Percentiles rank a stretch among this genome's conserved stretches.
Evolutionary conservation across 2,888 invertebrate species (phyloP).

Genomic region (Polydesmus complanatus): DNA sequence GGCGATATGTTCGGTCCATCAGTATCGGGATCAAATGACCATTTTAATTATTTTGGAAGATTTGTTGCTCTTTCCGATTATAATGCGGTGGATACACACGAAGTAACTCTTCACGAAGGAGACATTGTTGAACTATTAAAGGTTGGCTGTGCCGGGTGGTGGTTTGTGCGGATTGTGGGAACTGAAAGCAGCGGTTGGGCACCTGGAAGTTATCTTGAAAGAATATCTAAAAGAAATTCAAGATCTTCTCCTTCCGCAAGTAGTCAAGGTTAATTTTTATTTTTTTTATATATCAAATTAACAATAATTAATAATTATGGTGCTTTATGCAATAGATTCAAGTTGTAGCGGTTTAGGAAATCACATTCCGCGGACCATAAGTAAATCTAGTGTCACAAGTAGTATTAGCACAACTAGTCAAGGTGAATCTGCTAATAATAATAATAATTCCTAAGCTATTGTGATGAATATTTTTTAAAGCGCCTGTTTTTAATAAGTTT

Average conservation of each 20-base stretch:
- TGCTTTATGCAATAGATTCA: slow-evolving; percentile 10
- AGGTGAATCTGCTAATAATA: neutral
- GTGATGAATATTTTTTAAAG: too few relatives aligned
- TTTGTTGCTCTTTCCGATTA: slow-evolving; percentile 85
- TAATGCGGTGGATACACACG: slow-evolving; percentile 76
- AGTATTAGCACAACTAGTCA: slow-evolving; percentile 11
- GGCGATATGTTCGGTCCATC: slow-evolving; percentile 3
- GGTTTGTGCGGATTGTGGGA: slow-evolving; percentile 72
- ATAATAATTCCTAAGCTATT: too few relatives aligned
- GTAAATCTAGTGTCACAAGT: slow-evolving; percentile 17
- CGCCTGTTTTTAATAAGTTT: too few relatives aligned
- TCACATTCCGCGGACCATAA: slow-evolving; percentile 11
- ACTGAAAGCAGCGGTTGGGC: slow-evolving; percentile 84
- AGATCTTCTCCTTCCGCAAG: slow-evolving; percentile 25
- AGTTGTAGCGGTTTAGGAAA: slow-evolving; percentile 1
- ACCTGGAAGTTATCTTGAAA: slow-evolving; percentile 80
- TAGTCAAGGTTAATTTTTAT: slow-evolving; percentile 23
- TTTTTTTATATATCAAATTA: neutral
- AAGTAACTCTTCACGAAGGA: slow-evolving; percentile 79
- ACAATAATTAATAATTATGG: neutral
- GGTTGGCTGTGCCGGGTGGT: slow-evolving; percentile 91
- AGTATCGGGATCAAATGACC: neutral
- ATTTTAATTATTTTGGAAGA: slow-evolving; percentile 36
- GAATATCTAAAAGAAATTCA: slow-evolving; percentile 29
- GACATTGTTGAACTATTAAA: slow-evolving; percentile 79